Evolutionary conservation across 2,888 invertebrate genomes (phyloP), one percentile per base, ranked within the genome.

Genomic region (Pollenia angustigena): DNA sequence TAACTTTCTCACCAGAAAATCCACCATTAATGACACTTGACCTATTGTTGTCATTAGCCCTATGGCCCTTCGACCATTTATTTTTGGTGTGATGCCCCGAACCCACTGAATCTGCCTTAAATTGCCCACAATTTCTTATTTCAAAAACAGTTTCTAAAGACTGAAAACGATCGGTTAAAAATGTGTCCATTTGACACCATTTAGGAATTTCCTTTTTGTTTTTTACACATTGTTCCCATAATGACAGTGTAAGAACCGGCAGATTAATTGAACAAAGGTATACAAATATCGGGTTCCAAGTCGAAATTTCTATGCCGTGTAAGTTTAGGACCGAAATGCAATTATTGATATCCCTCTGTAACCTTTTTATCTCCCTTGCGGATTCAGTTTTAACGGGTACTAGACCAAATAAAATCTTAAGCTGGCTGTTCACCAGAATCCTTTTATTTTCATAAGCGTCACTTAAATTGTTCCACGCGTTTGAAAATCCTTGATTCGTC

Each of bases 211-310:
- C 71, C 12, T 11, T 56, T 12, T 56, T 56, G 23, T 71, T 44
- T 14, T 52, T 18, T 0, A 56, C 14, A 0, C 4, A 44, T 8
- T 71, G 71, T 14, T 56, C 44, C 56, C 71, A 71, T 6, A 68
- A 7, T 0, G 48, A 32, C 11, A 50, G 12, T 4, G 50, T 68
- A 0, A 32, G n/a, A 0, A 32, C 32, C 0, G 50, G 50, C 14
- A 68, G n/a, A 2, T 40, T n/a, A 4, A n/a, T 10, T 0, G 50
- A 50, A 11, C 68, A 68, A 3, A 50, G 4, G 14, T 32, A 52
- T 4, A 68, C 50, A 50, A 68, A 50, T 42, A 69, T 52, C 11
- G 52, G 52, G 6, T 69, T 52, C 69, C 52, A 69, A 6, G 3
- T 40, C 1, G 52, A 40, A 1, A 54, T 69, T 42, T 40, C n/a